Conservation (phyloP, 2,113 vertebrate species). For the Saccopteryx leptura region DNA sequence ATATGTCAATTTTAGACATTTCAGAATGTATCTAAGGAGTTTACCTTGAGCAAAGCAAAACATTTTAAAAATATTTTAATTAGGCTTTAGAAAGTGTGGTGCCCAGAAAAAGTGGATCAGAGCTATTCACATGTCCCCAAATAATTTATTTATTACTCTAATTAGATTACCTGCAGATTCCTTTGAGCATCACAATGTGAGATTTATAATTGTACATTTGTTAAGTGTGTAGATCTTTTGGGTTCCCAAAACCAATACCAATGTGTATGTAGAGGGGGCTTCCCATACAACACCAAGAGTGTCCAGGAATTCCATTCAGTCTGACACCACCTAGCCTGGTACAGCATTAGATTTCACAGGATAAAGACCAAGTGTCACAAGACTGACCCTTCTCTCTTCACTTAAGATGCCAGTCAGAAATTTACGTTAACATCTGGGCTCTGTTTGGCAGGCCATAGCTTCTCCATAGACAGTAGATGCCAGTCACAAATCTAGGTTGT, state of each 20-base stretch:
- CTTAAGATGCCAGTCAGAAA: neutral
- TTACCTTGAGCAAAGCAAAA: slow-evolving; percentile 50
- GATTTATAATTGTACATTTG: neutral
- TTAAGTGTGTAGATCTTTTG: neutral
- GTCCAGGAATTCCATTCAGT: neutral
- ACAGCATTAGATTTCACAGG: neutral
- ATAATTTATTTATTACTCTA: neutral
- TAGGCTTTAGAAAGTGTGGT: slow-evolving; percentile 5
- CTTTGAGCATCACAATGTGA: neutral
- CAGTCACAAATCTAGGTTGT: neutral
- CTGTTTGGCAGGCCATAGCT: neutral
- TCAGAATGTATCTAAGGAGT: slow-evolving; percentile 39
- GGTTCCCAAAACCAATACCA: neutral
- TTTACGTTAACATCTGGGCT: neutral
- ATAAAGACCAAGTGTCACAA: neutral
- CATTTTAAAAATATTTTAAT: slow-evolving; percentile 59
- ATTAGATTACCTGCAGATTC: neutral
- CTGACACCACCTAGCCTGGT: neutral
- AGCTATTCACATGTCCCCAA: neutral
- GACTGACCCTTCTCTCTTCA: neutral
- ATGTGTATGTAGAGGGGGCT: neutral
- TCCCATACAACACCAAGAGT: neutral
- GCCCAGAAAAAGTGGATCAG: neutral
- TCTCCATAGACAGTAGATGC: neutral
- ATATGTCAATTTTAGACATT: slow-evolving; percentile 40